phyloP scores from a whole-genome alignment of 2,888 invertebrate genomes.

The Dasypolia templi region DNA sequence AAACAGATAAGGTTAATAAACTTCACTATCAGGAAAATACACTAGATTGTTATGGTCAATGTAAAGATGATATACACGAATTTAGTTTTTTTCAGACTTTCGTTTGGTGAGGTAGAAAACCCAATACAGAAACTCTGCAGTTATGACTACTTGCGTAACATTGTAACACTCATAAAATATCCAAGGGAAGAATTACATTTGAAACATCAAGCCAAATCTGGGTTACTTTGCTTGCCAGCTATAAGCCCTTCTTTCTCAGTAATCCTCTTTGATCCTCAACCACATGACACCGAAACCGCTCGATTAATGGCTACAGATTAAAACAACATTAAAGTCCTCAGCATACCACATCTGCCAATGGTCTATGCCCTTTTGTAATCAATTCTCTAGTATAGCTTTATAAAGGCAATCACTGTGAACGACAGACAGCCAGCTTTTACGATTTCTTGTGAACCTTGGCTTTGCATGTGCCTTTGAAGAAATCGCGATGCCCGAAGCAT shows the following conservation, averaged over 20 bases:
- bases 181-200: conserved; percentile 13
- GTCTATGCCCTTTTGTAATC: conserved; percentile 45
- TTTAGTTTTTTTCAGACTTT: conserved; percentile 11
- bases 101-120: conserved; percentile 8
- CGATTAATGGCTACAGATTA: conserved; percentile 64
- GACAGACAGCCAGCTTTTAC: conserved; percentile 64
- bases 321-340: conserved; percentile 47
- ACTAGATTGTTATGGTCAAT: conserved; percentile 3
- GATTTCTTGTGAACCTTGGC: conserved; percentile 65
- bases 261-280: conserved; percentile 63
- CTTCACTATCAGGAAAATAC: background rate
- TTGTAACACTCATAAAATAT: conserved; percentile 5
- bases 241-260: conserved; percentile 31
- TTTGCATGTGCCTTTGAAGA: conserved; percentile 63
- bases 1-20: conserved; percentile 16
- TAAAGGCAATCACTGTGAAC: conserved; percentile 45
- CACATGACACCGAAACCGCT: conserved; percentile 64
- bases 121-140: background rate
- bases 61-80: background rate
- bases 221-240: background rate
- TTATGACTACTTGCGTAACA: background rate
- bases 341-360: conserved; percentile 43
- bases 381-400: conserved; percentile 29
- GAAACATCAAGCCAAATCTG: conserved; percentile 13
- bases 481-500: conserved; percentile 58